phyloP scores from a whole-genome alignment of 2,797 vertebrate genomes.

The Manis javanica region DNA sequence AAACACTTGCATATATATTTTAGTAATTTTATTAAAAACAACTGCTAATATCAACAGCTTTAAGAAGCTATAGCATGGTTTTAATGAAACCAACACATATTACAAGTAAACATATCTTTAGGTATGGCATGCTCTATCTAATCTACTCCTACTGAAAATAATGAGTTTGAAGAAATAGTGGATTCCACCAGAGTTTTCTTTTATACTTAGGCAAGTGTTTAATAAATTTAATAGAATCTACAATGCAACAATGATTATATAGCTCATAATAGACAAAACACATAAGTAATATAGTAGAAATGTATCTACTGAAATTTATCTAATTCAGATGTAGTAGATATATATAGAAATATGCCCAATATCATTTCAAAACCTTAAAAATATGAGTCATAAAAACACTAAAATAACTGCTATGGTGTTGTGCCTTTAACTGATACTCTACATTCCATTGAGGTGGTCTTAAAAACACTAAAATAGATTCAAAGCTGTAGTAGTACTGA shows the following conservation, averaged over 20 bases:
- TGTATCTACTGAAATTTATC: no score
- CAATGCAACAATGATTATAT: not conserved
- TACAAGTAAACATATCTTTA: not conserved
- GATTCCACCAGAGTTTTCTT: not conserved
- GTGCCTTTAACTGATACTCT: not conserved
- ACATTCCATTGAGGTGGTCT: not conserved
- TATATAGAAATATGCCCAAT: not conserved
- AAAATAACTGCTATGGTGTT: not conserved
- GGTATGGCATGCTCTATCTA: not conserved
- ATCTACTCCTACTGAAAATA: not conserved
- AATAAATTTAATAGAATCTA: not conserved
- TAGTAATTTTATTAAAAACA: not conserved
- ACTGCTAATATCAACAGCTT: not conserved
- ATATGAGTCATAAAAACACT: not conserved
- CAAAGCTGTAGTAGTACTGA: not conserved
- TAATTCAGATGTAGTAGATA: no score
- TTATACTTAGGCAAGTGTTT: not conserved
- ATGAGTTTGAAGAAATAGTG: not conserved
- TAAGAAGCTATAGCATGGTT: not conserved
- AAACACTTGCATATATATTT: not conserved
- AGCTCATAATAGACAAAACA: not conserved
- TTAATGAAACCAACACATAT: not conserved
- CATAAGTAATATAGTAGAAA: not conserved
- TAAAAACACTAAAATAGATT: not conserved
- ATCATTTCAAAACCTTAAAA: not conserved